Conservation (phyloP, 2,113 vertebrate species). For the Panurus biarmicus region DNA sequence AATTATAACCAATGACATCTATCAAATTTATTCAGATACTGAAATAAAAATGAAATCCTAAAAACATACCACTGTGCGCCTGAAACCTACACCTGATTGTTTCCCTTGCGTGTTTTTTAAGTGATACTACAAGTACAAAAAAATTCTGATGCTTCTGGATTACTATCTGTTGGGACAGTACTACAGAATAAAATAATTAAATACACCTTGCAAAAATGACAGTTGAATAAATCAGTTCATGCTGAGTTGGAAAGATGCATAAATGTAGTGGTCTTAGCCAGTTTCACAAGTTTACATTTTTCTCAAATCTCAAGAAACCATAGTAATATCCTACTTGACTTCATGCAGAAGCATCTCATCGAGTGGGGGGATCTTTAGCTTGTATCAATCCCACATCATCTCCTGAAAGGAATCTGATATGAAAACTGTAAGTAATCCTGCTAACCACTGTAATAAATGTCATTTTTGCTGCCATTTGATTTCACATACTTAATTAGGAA, state of each 20-base stretch:
- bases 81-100: background rate
- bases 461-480: background rate
- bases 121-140: background rate
- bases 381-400: fast-evolving
- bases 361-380: background rate
- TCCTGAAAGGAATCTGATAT: background rate
- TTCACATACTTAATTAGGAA: background rate
- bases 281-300: background rate
- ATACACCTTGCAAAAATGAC: background rate
- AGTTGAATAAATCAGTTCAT: background rate
- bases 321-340: background rate
- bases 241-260: background rate
- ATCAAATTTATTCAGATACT: background rate
- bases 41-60: background rate
- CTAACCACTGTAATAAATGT: background rate
- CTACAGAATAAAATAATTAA: background rate
- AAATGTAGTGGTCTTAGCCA: background rate
- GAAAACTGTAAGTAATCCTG: background rate
- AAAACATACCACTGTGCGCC: background rate
- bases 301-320: background rate
- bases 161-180: background rate
- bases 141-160: background rate
- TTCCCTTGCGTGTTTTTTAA: background rate
- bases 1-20: background rate
- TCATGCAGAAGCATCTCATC: background rate